phyloP scores from a whole-genome alignment of 1,140 invertebrate genomes.

The Glossosoma conforme region DNA sequence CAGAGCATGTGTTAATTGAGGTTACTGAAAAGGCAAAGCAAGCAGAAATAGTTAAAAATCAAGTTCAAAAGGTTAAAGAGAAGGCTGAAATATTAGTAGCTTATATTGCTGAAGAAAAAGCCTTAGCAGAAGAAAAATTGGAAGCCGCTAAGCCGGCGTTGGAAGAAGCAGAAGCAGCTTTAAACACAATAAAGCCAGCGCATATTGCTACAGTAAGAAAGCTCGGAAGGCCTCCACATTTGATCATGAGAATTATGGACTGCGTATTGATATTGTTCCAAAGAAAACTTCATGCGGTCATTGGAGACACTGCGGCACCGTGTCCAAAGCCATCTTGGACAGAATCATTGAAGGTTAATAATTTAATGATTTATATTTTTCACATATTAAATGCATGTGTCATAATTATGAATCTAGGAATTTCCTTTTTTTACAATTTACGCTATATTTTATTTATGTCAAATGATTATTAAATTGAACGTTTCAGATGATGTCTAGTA shows the following conservation, averaged over 20 bases:
- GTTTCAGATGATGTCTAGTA: conserved; percentile 89
- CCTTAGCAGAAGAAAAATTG: conserved; percentile 82
- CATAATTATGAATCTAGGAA: too few species aligned
- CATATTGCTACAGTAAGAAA: conserved; percentile 96
- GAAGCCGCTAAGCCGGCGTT: conserved; percentile 87
- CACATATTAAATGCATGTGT: conserved; percentile 6
- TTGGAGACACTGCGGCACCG: conserved; percentile 71
- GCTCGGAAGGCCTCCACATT: conserved; percentile 87
- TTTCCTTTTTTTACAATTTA: background rate
- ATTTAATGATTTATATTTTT: background rate
- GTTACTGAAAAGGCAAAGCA: conserved; percentile 88
- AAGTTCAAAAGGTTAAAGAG: conserved; percentile 92
- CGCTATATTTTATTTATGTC: conserved; percentile 1
- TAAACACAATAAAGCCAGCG: conserved; percentile 95
- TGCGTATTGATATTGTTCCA: conserved; percentile 92
- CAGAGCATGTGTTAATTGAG: conserved; percentile 79
- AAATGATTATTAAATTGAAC: background rate
- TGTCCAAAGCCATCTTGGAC: conserved; percentile 93
- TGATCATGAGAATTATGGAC: conserved; percentile 98
- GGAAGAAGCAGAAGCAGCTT: conserved; percentile 89
- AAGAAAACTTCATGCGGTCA: conserved; percentile 74
- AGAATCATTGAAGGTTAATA: conserved; percentile 82
- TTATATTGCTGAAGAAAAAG: conserved; percentile 88
- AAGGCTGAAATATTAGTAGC: conserved; percentile 89
- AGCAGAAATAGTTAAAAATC: conserved; percentile 92